Evolutionary conservation across 1,140 invertebrate genomes (phyloP), one percentile per base, ranked within the genome.

Genomic region (Lasioglossum albipes): DNA sequence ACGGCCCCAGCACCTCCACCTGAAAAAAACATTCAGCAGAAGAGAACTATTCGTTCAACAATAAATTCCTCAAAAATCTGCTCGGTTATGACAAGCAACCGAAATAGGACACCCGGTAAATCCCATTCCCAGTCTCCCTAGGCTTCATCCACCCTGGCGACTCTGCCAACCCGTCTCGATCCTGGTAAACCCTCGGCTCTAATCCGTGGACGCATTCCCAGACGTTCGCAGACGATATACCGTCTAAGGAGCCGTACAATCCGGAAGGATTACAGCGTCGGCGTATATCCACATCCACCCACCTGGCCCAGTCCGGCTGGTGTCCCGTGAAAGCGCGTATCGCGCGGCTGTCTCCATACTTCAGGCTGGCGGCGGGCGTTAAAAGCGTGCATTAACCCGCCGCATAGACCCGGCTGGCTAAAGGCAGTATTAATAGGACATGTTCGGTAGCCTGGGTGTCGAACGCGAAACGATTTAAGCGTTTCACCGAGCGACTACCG

Each of bases 361-460:
- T 89, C 81, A 87, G 64, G 16, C 75, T 68, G 52, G 75, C 67
- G 84, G 82, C 54, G 73, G 36, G 36, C 78, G 75, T 84, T 86
- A 86, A 85, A 83, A 65, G 65, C 64, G 81, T 80, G 77, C 77
- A 74, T 83, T 86, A 87, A 81, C 81, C 75, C 64, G 69, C 59
- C 66, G 68, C 31, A 45, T 27, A 52, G 64, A 59, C 27, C 18
- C 62, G 49, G 52, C 36, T 49, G 67, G 66, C 45, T 64, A 67
- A 36, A 83, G 64, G 74, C 62, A 70, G 79, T 86, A 86, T 87
- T 87, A 87, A 87, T 87, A 86, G 84, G 84, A 84, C 82, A 79
- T 52, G 84, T 73, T 83, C 85, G 79, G 84, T 87, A 87, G 84
- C 84, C 42, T 20, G 61, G 36, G 75, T 66, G 82, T 79, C 79